Evolutionary conservation across 2,888 invertebrate species (phyloP).

Genomic region (Hirtodrosophila cameraria): DNA sequence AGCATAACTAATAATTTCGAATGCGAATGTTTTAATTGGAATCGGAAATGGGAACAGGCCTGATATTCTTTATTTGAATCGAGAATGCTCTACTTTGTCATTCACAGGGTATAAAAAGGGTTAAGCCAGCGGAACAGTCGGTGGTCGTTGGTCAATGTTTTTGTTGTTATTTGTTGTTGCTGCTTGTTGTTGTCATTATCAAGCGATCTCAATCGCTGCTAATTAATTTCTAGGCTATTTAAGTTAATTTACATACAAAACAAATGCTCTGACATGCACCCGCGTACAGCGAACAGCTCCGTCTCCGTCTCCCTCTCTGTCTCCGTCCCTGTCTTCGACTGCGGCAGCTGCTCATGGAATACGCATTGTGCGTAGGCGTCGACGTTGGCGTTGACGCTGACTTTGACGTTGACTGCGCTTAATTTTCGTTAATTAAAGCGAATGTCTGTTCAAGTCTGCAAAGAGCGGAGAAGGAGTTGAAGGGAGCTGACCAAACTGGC

Average conservation of each 20-base stretch:
- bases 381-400: constrained; percentile 10
- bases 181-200: constrained; percentile 58
- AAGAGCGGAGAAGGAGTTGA: background rate
- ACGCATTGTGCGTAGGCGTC: constrained; percentile 61
- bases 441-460: constrained; percentile 52
- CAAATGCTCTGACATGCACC: constrained; percentile 65
- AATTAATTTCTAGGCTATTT: constrained; percentile 80
- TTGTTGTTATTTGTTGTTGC: constrained; percentile 45
- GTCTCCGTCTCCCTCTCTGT: too few species aligned
- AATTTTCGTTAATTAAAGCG: constrained; percentile 77
- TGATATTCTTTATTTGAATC: too few species aligned
- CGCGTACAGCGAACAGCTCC: constrained; percentile 45
- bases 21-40: too few species aligned
- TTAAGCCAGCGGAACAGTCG: constrained; percentile 58
- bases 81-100: too few species aligned
- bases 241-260: constrained; percentile 76
- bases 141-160: constrained; percentile 42
- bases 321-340: too few species aligned
- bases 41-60: too few species aligned
- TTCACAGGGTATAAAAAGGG: constrained; percentile 38
- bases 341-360: background rate
- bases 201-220: constrained; percentile 77
- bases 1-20: too few species aligned
- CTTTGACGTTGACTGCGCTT: constrained; percentile 43
- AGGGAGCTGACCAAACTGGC: constrained; percentile 46